These are phyloP conservation scores for Hafferia zeledoni DNA, from an alignment of 2,797 vertebrate species.

Conservation along the genomic window DNA sequence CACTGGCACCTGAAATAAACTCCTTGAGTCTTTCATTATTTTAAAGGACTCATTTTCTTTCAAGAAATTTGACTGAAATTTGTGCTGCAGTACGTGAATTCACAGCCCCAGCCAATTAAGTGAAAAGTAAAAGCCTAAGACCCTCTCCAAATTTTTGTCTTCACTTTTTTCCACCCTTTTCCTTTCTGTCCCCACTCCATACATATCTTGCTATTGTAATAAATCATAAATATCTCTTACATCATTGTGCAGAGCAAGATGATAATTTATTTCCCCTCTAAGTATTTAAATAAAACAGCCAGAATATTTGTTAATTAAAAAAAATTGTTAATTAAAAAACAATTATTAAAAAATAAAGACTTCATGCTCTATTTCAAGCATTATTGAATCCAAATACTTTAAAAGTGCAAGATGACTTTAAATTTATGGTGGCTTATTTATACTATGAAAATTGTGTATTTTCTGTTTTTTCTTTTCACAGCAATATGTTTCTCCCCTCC, in stretches of 20 bases:
- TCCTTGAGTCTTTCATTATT: background rate
- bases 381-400: background rate
- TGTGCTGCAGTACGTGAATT: background rate
- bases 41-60: background rate
- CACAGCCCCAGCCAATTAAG: background rate
- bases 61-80: conserved; percentile 25
- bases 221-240: background rate
- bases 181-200: background rate
- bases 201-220: background rate
- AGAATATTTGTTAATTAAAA: background rate
- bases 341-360: background rate
- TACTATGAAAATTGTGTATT: background rate
- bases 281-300: background rate
- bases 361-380: background rate
- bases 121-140: background rate
- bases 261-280: background rate
- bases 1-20: conserved; percentile 8
- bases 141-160: background rate
- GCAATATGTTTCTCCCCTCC: background rate
- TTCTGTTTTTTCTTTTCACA: background rate
- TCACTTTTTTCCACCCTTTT: background rate
- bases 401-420: background rate
- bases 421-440: background rate
- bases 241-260: background rate
- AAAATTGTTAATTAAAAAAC: background rate